Evolutionary conservation across 92 coral and sea anemone species (phyloP).

Genomic region (Porites divaricata): DNA sequence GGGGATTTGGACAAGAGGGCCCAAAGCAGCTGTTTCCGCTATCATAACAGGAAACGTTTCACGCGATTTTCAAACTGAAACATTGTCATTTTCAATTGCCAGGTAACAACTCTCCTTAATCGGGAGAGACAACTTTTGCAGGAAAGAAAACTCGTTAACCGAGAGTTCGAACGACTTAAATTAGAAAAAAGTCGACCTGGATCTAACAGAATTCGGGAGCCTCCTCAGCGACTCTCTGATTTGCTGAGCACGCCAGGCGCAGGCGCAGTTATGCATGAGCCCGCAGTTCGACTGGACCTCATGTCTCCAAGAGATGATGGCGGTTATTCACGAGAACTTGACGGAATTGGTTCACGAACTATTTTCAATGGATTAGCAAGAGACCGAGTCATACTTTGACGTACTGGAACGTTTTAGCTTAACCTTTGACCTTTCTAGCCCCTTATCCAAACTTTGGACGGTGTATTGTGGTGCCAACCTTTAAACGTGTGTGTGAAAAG

Average conservation of each 20-base stretch:
- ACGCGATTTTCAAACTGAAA: background rate
- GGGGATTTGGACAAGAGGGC: conserved; percentile 11
- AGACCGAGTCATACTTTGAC: conserved; percentile 72
- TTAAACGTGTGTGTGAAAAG: no score
- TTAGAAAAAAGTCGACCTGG: conserved; percentile 89
- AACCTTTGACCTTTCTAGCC: background rate
- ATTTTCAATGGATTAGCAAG: conserved; percentile 56
- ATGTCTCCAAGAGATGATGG: conserved; percentile 89
- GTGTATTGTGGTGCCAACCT: no score
- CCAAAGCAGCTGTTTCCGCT: background rate
- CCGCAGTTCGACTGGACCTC: conserved; percentile 84
- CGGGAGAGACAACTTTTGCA: conserved; percentile 95
- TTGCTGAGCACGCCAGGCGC: conserved; percentile 67
- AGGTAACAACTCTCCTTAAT: conserved; percentile 91
- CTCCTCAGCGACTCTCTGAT: conserved; percentile 83
- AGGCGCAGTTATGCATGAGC: conserved; percentile 71
- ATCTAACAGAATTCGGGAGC: conserved; percentile 76
- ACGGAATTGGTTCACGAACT: conserved; percentile 71
- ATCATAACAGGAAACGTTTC: background rate
- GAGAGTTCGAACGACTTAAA: conserved; percentile 88
- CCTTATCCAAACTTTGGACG: no score
- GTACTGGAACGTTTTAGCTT: conserved; percentile 4
- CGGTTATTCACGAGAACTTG: conserved; percentile 69
- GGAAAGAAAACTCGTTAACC: conserved; percentile 85
- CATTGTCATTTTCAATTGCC: background rate